Evolutionary conservation across 2,888 invertebrate species (phyloP), one percentile per base, ranked within the genome.

Genomic region (Ophioninae sp.): DNA sequence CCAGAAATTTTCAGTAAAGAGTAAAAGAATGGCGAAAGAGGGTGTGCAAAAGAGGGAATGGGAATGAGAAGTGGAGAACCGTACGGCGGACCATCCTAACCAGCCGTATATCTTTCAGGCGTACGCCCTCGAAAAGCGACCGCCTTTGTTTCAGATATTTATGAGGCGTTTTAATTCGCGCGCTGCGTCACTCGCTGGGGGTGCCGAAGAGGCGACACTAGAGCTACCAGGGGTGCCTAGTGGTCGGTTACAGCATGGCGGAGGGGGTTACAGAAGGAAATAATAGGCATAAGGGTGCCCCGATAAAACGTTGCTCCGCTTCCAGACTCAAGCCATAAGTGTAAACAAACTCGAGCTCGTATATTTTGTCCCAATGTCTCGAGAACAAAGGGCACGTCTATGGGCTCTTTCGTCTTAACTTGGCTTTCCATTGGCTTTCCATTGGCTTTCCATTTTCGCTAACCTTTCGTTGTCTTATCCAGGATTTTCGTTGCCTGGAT

Each of bases 331-430:
- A 84, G 85, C 89, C 88, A 89, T 88, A 88, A 88, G 89, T 90
- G 89, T 88, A 89, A 93, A 93, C 93, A 93, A 93, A 93, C 93
- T 93, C 93, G 93, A 92, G 93, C 92, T 93, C 93, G 93, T 94
- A 94, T 93, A 93, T 94, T 93, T 93, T 92, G 91, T 90, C 91
- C 93, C 92, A 93, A 93, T 93, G 93, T 93, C 88, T 89, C 87
- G 87, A n/a, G n/a, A n/a, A 82, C 86, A 86, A 79, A 85, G 85
- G 85, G 85, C 72, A 76, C 65, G 57, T 44, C 64, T 72, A 75
- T 79, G 64, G 67, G 65, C 73, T 73, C 59, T 73, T 74, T 64
- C 69, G 21, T 21, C 69, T 72, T 72, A 17, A 65, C 75, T 70
- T 70, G 61, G 62, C 30, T 61, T 59, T 64, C 56, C 65, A n/a